Percentiles rank a stretch among this genome's conserved stretches.
phyloP scores from a whole-genome alignment of 2,888 invertebrate species.

The Orchesella flavescens region DNA sequence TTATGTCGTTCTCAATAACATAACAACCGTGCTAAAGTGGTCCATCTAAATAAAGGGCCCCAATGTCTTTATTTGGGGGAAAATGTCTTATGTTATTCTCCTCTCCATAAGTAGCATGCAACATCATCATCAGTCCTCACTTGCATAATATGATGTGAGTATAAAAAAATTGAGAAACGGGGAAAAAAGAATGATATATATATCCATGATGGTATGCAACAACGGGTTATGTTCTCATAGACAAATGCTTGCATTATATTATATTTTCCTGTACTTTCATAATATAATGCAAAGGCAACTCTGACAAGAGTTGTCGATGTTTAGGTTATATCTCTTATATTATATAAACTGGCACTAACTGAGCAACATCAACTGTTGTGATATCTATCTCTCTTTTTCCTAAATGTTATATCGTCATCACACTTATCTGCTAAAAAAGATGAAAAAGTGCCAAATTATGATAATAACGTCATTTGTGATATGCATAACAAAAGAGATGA shows the following conservation, averaged over 20 bases:
- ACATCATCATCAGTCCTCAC: slow-evolving; percentile 10
- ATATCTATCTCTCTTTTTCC: slow-evolving; percentile 46
- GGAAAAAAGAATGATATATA: not conserved
- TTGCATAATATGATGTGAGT: slow-evolving; percentile 29
- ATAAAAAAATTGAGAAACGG: not conserved
- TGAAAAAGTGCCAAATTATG: slow-evolving; percentile 71
- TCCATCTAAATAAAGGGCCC: slow-evolving; percentile 25
- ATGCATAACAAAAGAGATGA: slow-evolving; percentile 71
- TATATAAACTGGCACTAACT: not conserved
- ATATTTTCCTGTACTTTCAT: not conserved
- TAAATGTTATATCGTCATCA: slow-evolving; percentile 58
- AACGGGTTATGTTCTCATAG: not conserved
- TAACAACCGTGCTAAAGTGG: slow-evolving; percentile 37
- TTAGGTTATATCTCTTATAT: not conserved
- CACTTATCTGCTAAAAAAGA: slow-evolving; percentile 69
- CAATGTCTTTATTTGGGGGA: not conserved
- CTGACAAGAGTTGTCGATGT: not conserved
- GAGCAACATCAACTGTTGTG: too few relatives aligned
- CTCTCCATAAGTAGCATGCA: not conserved
- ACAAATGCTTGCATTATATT: not conserved
- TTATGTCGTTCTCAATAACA: slow-evolving; percentile 18
- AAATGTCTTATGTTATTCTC: not conserved
- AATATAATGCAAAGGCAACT: not conserved
- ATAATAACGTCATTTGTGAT: slow-evolving; percentile 71
- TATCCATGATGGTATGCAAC: not conserved